Evolutionary conservation across 2,888 invertebrate genomes (phyloP), one percentile per base, ranked within the genome.

Genomic region (Argyresthia goedartella): DNA sequence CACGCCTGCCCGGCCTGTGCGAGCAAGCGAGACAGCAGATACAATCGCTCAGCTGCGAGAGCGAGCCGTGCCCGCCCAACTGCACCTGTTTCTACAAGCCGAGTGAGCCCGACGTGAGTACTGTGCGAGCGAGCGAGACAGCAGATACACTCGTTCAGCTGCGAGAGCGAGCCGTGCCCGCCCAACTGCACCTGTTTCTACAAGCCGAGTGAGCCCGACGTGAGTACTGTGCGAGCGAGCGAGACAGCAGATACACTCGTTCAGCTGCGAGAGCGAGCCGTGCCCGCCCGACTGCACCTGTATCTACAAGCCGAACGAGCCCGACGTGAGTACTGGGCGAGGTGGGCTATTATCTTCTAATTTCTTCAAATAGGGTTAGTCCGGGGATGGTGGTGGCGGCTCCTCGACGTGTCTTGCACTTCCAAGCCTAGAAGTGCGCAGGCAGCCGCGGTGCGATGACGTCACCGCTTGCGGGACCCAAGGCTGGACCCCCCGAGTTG

Each of bases 1-100:
- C 53, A 51, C 56, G 16, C 57, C 54, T 52, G 16, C 50, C 55
- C 49, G 39, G 59, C 45, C 53, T 44, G 50, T 51, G 13, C n/a
- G n/a, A n/a, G n/a, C n/a, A n/a, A n/a, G n/a, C n/a, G n/a, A n/a
- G n/a, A n/a, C n/a, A n/a, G n/a, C 13, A n/a, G 15, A 16, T 47
- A 3, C 8, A 34, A 6, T 35, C 15, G 10, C 33, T 52, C 36
- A 10, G 13, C 11, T 47, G 47, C 33, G 41, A 10, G 10, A 10
- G n/a, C 15, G 45, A 35, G 15, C 44, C 41, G 35, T 52, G 52
- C 16, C 47, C 52, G 46, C 15, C 16, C 11, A n/a, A 10, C 10
- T 52, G 52, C 47, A 13, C 11, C 3, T 52, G 52, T 33, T n/a
- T 36, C 14, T 8, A n/a, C 1, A 11, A 39, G 6, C 46, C 39